Conservation (phyloP, 2,113 vertebrate genomes). For the Salvelinus sp. region DNA sequence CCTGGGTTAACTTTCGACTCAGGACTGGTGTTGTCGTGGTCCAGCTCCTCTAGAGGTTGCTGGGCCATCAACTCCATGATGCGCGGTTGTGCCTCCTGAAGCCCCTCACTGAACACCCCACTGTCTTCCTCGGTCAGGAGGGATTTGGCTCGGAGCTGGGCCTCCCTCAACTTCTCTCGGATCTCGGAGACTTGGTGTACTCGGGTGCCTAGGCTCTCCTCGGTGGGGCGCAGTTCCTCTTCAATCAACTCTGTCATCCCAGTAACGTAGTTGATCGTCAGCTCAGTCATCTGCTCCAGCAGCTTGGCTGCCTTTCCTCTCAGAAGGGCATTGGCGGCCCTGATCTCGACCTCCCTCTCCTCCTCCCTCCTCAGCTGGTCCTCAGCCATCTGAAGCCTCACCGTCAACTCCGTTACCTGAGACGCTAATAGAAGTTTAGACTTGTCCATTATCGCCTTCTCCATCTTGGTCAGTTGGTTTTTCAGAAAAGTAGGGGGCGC, state of each 20-base stretch:
- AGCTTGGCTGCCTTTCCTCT: slow-evolving; percentile 49
- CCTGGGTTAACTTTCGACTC: slow-evolving; percentile 22
- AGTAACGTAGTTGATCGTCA: slow-evolving; percentile 44
- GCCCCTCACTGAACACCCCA: slow-evolving; percentile 31
- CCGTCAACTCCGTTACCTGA: slow-evolving; percentile 53
- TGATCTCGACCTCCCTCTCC: slow-evolving; percentile 46
- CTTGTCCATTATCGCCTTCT: slow-evolving; percentile 28
- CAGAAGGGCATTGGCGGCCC: slow-evolving; percentile 42
- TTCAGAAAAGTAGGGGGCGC: background rate
- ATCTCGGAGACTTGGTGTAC: slow-evolving; percentile 45
- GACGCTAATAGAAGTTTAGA: slow-evolving; percentile 57
- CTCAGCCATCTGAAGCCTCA: slow-evolving; percentile 61
- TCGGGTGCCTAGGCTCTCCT: slow-evolving; percentile 38
- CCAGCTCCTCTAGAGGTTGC: slow-evolving; percentile 27
- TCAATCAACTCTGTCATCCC: slow-evolving; percentile 59
- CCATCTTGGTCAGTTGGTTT: slow-evolving; percentile 11
- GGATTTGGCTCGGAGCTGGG: slow-evolving; percentile 46
- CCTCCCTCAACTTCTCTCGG: slow-evolving; percentile 52
- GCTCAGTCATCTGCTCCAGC: slow-evolving; percentile 52
- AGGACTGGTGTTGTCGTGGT: background rate
- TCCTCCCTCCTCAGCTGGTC: slow-evolving; percentile 48
- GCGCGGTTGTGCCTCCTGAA: slow-evolving; percentile 45
- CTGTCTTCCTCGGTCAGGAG: slow-evolving; percentile 53
- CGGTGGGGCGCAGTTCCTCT: slow-evolving; percentile 54
- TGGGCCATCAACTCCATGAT: slow-evolving; percentile 39